Evolutionary conservation across 2,797 vertebrate genomes (phyloP), one percentile per base, ranked within the genome.

Genomic region (Sebastes nivosus): DNA sequence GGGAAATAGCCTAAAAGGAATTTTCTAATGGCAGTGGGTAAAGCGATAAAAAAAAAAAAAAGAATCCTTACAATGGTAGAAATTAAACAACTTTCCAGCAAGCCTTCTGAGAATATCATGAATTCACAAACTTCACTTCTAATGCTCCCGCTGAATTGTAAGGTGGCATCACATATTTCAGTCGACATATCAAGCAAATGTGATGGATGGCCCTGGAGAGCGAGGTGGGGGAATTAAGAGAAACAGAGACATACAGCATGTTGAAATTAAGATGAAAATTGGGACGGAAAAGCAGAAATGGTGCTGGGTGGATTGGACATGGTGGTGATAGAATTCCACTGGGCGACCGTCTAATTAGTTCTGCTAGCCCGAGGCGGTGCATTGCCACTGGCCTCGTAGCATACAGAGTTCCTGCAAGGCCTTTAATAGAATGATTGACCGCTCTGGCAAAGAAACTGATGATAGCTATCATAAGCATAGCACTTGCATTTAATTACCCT

Each of bases 291-390:
- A 68, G 72, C 76, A 79, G 65, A 89, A 92, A 90, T 67, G 82
- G 75, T 38, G 87, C 67, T 75, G 58, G 46, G 69, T 82, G 84
- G 72, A 82, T 90, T 90, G 92, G 88, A 91, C 78, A 91, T 50
- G 85, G 83, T 80, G 91, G 82, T 90, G 83, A 82, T 89, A 84
- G 91, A 94, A 95, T 96, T 95, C 95, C 95, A 87, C 85, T 82
- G 95, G 95, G 95, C 90, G 89, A 94, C 88, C 92, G 93, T 92
- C 94, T 95, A 96, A 96, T 96, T 96, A 95, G 94, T 93, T 94
- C 91, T 93, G 88, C 88, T 88, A 85, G 95, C 96, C 94, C 59
- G 82, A 88, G 93, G 95, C 90, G 59, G 57, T 84, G 84, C 81
- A 88, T 93, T 86, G 95, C 94, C 92, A 92, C 87, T 83, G 91